Base-by-base conservation (phyloP, 2,113 vertebrate genomes). In the Brienomyrus longianalis region DNA sequence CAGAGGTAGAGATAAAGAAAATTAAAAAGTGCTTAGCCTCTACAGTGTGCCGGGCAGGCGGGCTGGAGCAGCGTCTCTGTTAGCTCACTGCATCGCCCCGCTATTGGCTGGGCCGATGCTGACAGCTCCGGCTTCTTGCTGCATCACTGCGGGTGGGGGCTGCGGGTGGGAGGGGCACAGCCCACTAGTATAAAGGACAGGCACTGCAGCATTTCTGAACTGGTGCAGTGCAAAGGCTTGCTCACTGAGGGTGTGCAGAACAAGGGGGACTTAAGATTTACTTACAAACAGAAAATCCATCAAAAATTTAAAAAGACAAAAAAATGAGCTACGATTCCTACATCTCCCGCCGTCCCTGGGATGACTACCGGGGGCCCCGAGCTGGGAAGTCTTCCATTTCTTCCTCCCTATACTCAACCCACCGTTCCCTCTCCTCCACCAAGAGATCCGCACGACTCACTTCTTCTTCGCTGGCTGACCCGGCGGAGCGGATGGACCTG, bases 221-320 rank as follows among this genome's bases (percentile, higher is more conserved):
- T 96, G 96, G 96, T 95, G 96, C 96, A 96, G 96, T 95, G 95
- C 91, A 93, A 93, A 93, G 90, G 93, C 95, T 94, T 94, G 94
- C 94, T 94, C 94, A 95, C 93, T 89, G 92, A 95, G 94, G 95
- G 95, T 95, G 95, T 96, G 94, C 93, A 96, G 96, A 95, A 96
- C 94, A 96, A 96, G 96, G 96, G 96, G 96, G 96, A 96, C 96
- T 94, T 95, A 93, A 94, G 95, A 92, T 77, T 54, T 92, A 90
- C 87, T 86, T 90, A 89, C 56, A 89, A 90, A 88, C 91, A 93
- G 35, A 94, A 94, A 93, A 93, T 94, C 80, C 92, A 91, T 94
- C 48, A 89, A 91, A 91, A 91, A 93, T 89, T 88, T 90, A 93
- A 93, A 50, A 52, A 91, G 11, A 90, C 90, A 92, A 91, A 91